Base-by-base conservation (phyloP, 2,113 vertebrate genomes). In the Jacana jacana region DNA sequence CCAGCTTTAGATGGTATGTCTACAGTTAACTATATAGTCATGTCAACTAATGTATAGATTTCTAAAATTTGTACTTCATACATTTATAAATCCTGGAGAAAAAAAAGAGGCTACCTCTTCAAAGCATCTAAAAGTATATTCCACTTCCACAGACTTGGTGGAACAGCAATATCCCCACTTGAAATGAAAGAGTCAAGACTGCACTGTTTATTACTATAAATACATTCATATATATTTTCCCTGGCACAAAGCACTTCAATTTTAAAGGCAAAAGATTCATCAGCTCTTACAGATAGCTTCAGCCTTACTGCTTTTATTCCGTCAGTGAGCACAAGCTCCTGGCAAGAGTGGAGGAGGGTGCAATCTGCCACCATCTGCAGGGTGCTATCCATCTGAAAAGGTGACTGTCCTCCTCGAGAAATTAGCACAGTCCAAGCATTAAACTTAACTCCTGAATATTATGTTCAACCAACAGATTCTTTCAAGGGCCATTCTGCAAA, bases 301-400 rank as follows among this genome's bases (percentile, higher is more conserved):
- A 81, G 86, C 92, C 86, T 88, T 70, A 51, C 80, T 46, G 88
- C 79, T 94, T 95, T 81, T 86, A 61, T 91, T 77, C 93, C 93
- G 91, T 93, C 93, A 94, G 73, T 3, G 65, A 92, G 78, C 87
- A 85, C 89, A 83, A 4, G 13, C 76, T 89, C 46, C 95, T 90
- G 89, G 91, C 88, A 89, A 57, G 88, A 93, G 72, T 39, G 94
- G 86, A 96, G 91, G 91, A 96, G 88, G 77, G 94, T 70, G 80
- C 96, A 97, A 97, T 96, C 96, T 97, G 96, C 95, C 89, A 92
- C 96, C 95, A 95, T 96, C 96, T 92, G 95, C 91, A 68, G 95
- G 94, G 92, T 95, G 95, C 91, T 58, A 83, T 89, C 91, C 91
- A 75, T 95, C 89, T 88, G 86, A 93, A 92, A 83, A 93, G 94